Percentiles rank a stretch among this genome's conserved stretches.
phyloP scores from a whole-genome alignment of 2,113 vertebrate genomes.

The Anthoscopus minutus region DNA sequence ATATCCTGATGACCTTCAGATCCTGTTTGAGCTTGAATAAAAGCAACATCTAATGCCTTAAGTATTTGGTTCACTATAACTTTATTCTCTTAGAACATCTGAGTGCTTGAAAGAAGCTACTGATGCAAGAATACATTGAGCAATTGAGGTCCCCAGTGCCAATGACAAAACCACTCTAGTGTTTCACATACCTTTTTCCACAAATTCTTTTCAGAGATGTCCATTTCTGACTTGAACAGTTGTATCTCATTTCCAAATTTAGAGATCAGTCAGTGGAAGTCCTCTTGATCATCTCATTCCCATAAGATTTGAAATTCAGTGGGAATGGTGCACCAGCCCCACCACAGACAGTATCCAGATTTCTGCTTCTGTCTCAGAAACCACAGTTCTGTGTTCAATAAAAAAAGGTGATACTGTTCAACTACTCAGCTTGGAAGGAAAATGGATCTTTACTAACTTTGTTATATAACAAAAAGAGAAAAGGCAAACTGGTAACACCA shows the following conservation, averaged over 20 bases:
- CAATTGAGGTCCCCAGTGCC: not conserved
- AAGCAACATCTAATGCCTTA: not conserved
- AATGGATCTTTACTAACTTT: not conserved
- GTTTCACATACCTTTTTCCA: not conserved
- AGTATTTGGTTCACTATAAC: not conserved
- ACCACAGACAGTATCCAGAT: not conserved
- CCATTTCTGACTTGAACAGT: not conserved
- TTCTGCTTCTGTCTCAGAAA: not conserved
- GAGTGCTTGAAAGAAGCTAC: not conserved
- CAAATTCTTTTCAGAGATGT: not conserved
- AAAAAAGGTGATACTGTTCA: not conserved
- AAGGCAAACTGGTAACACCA: not conserved
- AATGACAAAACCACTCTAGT: not conserved
- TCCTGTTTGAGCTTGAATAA: not conserved
- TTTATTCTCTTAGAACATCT: not conserved
- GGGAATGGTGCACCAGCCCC: not conserved
- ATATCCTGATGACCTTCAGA: not conserved
- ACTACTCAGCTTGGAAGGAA: not conserved
- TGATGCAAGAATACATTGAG: not conserved
- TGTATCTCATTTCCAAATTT: not conserved
- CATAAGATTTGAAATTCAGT: not conserved
- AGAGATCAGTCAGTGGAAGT: not conserved
- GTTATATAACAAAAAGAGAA: not conserved
- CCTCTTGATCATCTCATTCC: not conserved
- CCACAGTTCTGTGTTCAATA: not conserved